Conservation (phyloP, 2,797 vertebrate species). For the Cyclura pinguis region DNA sequence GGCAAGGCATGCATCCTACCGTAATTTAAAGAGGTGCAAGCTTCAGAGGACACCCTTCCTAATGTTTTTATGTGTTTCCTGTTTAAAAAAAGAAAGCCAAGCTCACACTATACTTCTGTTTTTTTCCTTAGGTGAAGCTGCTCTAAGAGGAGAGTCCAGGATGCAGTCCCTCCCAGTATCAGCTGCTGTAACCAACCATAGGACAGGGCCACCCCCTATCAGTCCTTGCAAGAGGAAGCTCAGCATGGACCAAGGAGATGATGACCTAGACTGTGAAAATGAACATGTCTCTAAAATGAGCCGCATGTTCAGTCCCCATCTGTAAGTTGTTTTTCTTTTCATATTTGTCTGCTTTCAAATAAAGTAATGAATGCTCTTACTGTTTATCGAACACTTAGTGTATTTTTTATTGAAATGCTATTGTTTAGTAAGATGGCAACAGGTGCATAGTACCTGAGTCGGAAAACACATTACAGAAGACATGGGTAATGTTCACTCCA, state of each 20-base stretch:
- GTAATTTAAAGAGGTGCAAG: slow-evolving; percentile 31
- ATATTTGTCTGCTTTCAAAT: neutral
- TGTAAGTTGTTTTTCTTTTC: slow-evolving; percentile 84
- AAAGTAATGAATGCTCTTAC: neutral
- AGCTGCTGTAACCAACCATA: slow-evolving; percentile 87
- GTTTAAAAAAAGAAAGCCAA: neutral
- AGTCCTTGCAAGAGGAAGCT: slow-evolving; percentile 97
- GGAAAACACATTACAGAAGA: neutral
- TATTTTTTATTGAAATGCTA: neutral
- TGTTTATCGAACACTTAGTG: neutral
- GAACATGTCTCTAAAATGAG: slow-evolving; percentile 97
- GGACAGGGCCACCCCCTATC: slow-evolving; percentile 96
- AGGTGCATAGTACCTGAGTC: neutral
- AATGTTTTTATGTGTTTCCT: neutral
- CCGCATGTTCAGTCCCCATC: slow-evolving; percentile 91
- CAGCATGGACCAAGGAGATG: slow-evolving; percentile 90
- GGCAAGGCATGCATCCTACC: neutral
- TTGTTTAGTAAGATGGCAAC: neutral
- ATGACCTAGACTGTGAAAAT: slow-evolving; percentile 91
- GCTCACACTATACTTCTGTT: neutral
- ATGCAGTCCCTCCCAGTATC: slow-evolving; percentile 93
- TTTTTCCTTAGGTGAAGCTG: slow-evolving; percentile 88
- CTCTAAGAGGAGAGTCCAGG: slow-evolving; percentile 92
- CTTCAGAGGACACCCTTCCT: neutral
- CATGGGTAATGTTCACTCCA: neutral